Evolutionary conservation across 2,888 invertebrate species (phyloP).

Genomic region (Tupiocoris notatus): DNA sequence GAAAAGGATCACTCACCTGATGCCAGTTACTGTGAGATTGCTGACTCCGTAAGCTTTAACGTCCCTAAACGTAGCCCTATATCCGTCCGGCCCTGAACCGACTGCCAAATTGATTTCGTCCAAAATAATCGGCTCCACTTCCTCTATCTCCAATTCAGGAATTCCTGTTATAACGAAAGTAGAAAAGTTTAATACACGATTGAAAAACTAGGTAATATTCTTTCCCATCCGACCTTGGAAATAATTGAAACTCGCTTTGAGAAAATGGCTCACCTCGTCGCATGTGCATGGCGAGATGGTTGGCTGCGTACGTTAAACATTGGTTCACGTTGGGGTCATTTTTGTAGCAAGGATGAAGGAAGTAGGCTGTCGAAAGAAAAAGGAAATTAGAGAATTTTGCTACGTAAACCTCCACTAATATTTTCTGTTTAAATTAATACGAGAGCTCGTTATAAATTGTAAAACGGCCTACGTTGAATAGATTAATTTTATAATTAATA

Average conservation of each 20-base stretch:
- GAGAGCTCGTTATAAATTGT: no score
- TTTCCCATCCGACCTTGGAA: neutral
- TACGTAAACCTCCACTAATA: neutral
- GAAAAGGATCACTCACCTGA: conserved; percentile 65
- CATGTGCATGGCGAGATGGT: conserved; percentile 69
- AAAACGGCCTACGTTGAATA: neutral
- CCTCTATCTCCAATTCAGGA: conserved; percentile 65
- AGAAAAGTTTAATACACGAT: neutral
- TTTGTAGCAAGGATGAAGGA: conserved; percentile 71
- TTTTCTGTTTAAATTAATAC: neutral
- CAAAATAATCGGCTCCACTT: conserved; percentile 74
- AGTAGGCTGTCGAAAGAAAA: conserved; percentile 56
- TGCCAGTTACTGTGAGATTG: conserved; percentile 73
- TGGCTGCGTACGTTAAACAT: conserved; percentile 72
- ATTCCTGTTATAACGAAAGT: conserved; percentile 61
- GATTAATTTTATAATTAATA: neutral
- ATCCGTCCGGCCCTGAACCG: conserved; percentile 78
- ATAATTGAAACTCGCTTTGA: no score
- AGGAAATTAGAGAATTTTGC: no score
- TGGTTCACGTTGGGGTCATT: conserved; percentile 69
- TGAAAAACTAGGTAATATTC: neutral
- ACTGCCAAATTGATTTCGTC: conserved; percentile 78
- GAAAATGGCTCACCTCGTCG: conserved; percentile 56
- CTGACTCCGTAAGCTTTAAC: conserved; percentile 79
- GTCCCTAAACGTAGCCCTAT: conserved; percentile 75